Evolutionary conservation across 2,113 vertebrate genomes (phyloP).

Genomic region (Lates calcarifer): DNA sequence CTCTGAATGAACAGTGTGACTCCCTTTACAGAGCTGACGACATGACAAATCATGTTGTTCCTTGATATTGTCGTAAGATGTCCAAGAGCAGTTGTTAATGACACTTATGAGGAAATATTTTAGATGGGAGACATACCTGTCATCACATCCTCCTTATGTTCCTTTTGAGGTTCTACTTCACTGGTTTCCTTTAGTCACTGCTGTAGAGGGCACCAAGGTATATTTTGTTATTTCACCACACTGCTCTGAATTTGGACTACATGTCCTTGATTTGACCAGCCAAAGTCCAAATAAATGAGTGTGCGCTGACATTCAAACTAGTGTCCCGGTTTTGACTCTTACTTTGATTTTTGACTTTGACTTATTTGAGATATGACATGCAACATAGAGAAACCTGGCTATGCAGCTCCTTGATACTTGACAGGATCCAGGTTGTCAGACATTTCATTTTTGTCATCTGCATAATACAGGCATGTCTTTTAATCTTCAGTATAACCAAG

Average conservation of each 20-base stretch:
- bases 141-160: background rate
- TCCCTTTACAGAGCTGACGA: slow-evolving; percentile 26
- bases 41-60: slow-evolving; percentile 31
- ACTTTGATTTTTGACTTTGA: background rate
- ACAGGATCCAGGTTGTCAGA: background rate
- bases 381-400: background rate
- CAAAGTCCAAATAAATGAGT: background rate
- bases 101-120: slow-evolving; percentile 20
- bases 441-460: background rate
- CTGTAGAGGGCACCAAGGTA: slow-evolving; percentile 1
- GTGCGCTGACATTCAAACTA: background rate
- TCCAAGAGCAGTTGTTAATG: slow-evolving; percentile 41
- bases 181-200: slow-evolving; percentile 7
- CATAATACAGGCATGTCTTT: background rate
- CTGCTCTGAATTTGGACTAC: background rate
- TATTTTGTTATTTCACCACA: background rate
- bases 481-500: too few relatives aligned
- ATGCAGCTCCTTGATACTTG: background rate
- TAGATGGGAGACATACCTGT: slow-evolving; percentile 18
- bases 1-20: slow-evolving; percentile 32
- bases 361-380: background rate
- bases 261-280: background rate
- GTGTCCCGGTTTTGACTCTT: background rate
- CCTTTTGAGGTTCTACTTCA: background rate
- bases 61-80: slow-evolving; percentile 25